Conservation (phyloP, 2,797 vertebrate species). For the Loris lydekkerianus region DNA sequence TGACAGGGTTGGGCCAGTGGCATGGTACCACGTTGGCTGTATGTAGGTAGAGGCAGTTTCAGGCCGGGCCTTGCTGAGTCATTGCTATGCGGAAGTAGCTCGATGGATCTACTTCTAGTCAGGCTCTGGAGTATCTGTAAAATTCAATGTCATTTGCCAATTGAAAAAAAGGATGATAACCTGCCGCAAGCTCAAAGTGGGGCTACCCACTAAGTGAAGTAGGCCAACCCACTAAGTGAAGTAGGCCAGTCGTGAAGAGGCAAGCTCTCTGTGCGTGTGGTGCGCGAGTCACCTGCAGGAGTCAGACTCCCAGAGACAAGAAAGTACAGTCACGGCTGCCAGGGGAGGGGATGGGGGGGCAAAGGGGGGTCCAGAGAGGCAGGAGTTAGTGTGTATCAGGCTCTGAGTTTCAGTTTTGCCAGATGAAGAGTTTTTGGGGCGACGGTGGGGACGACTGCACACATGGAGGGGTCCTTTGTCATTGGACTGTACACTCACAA, state of each 20-base stretch:
- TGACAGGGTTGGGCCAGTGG: too few relatives aligned
- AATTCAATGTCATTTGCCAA: neutral
- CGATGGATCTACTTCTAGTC: too few relatives aligned
- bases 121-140: neutral
- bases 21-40: too few relatives aligned
- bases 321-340: neutral
- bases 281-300: rapidly evolving
- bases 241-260: neutral
- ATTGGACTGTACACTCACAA: neutral
- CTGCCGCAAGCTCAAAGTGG: neutral
- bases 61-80: too few relatives aligned
- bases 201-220: neutral
- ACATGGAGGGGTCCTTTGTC: neutral
- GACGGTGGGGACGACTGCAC: too few relatives aligned
- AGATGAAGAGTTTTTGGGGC: neutral
- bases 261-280: neutral
- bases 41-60: too few relatives aligned
- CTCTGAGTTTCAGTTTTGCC: neutral
- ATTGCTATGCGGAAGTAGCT: too few relatives aligned
- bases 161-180: neutral
- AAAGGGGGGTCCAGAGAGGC: neutral
- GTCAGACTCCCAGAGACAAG: neutral
- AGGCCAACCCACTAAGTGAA: neutral
- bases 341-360: neutral
- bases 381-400: neutral